A percentile compares a stretch with the other conserved stretches of the same genome.
Evolutionary conservation across 2,797 vertebrate genomes (phyloP).

Genomic region (Poecilia gillii): DNA sequence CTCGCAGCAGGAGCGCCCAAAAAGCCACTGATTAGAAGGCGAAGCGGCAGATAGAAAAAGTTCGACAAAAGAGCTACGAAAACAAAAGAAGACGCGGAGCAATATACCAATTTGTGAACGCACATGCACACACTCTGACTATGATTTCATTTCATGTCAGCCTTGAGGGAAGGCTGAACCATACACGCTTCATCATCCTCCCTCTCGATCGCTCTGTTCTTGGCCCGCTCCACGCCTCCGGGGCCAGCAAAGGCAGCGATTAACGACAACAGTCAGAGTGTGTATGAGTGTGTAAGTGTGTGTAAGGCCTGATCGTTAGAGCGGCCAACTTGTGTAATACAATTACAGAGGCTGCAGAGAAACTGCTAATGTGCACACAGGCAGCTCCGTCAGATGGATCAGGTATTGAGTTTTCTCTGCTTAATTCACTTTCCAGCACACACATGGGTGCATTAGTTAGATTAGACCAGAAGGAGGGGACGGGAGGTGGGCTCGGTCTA

Average conservation of each 20-base stretch:
- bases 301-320: conserved; percentile 89
- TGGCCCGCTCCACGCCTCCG: conserved; percentile 65
- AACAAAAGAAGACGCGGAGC: conserved; percentile 47
- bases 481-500: conserved; percentile 71
- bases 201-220: conserved; percentile 70
- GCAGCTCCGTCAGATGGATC: conserved; percentile 89
- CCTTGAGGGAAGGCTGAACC: conserved; percentile 65
- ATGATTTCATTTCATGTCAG: conserved; percentile 65
- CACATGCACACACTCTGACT: conserved; percentile 28
- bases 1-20: conserved; percentile 62
- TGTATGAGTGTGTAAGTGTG: conserved; percentile 83
- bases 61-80: conserved; percentile 51
- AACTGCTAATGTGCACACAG: conserved; percentile 91
- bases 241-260: conserved; percentile 79
- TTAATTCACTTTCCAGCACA: conserved; percentile 96
- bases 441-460: conserved; percentile 94
- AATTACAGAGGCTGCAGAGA: conserved; percentile 90
- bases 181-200: conserved; percentile 67
- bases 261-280: conserved; percentile 89
- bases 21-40: conserved; percentile 65
- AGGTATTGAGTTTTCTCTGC: conserved; percentile 94
- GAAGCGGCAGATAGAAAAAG: conserved; percentile 51
- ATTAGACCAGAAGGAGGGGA: conserved; percentile 81
- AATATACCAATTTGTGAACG: conserved; percentile 38
- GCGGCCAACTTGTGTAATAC: conserved; percentile 90